Conservation (phyloP, 1,140 invertebrate species). For the Melipona quadrifasciata region DNA sequence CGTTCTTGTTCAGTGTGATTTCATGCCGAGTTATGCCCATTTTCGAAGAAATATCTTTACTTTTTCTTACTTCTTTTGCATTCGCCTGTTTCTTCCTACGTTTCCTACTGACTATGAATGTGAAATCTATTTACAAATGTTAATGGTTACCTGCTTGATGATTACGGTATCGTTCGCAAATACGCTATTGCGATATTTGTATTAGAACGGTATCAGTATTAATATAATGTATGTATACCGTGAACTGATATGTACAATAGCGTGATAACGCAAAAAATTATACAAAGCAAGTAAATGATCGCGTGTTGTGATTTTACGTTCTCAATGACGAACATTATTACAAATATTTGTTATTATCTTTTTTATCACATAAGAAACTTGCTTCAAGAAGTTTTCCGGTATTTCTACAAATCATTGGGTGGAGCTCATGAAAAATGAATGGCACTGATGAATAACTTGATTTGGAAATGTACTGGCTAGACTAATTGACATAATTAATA, state of each 20-base stretch:
- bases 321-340: neutral
- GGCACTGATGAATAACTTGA: slow-evolving; percentile 4
- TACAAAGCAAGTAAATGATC: neutral
- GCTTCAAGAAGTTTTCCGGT: neutral
- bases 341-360: neutral
- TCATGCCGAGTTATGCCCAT: neutral
- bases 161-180: neutral
- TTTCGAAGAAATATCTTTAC: neutral
- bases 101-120: rapidly evolving
- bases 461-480: neutral
- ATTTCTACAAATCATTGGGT: neutral
- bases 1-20: too few species aligned
- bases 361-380: neutral
- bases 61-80: neutral
- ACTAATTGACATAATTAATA: neutral
- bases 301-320: neutral
- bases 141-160: neutral
- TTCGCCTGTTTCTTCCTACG: neutral
- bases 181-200: neutral
- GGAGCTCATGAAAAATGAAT: neutral
- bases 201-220: neutral
- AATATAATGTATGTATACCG: neutral
- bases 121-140: neutral
- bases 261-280: neutral
- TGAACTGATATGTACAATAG: rapidly evolving